Evolutionary conservation across 2,888 invertebrate genomes (phyloP).

Genomic region (Trimorus sp.): DNA sequence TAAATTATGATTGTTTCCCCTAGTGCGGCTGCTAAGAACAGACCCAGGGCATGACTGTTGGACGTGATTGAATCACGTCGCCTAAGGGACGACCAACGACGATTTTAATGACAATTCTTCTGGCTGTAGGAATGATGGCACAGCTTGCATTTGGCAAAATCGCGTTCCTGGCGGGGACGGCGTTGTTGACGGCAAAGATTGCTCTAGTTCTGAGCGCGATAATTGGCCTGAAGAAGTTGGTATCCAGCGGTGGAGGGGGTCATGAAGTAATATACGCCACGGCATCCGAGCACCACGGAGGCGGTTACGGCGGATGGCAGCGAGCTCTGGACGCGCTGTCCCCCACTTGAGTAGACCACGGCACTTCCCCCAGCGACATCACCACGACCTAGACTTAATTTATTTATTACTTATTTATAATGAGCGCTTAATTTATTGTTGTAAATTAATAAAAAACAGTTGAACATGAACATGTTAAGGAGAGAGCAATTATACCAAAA

Average conservation of each 20-base stretch:
- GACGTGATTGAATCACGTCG: slow-evolving; percentile 11
- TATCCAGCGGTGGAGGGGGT: slow-evolving; percentile 81
- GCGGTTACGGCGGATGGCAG: slow-evolving; percentile 79
- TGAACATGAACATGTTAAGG: slow-evolving; percentile 23
- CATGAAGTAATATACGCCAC: slow-evolving; percentile 84
- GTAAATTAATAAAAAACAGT: slow-evolving; percentile 45
- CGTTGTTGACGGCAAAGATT: slow-evolving; percentile 86
- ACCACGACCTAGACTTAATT: slow-evolving; percentile 49
- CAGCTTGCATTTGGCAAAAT: slow-evolving; percentile 87
- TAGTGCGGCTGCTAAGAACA: neutral
- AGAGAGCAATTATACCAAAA: slow-evolving; percentile 30
- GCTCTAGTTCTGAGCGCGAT: slow-evolving; percentile 85
- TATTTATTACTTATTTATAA: slow-evolving; percentile 64
- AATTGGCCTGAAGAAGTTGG: slow-evolving; percentile 86
- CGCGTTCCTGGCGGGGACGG: slow-evolving; percentile 86
- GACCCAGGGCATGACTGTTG: neutral
- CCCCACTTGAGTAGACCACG: slow-evolving; percentile 71
- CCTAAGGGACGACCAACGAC: no score
- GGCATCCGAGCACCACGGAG: slow-evolving; percentile 79
- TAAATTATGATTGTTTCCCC: slow-evolving; percentile 35
- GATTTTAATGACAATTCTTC: neutral
- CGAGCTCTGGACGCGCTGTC: slow-evolving; percentile 76
- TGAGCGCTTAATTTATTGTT: slow-evolving; percentile 48
- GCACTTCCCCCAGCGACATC: slow-evolving; percentile 1
- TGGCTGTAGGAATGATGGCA: slow-evolving; percentile 83